phyloP scores from a whole-genome alignment of 2,113 vertebrate genomes.

The Excalfactoria chinensis region DNA sequence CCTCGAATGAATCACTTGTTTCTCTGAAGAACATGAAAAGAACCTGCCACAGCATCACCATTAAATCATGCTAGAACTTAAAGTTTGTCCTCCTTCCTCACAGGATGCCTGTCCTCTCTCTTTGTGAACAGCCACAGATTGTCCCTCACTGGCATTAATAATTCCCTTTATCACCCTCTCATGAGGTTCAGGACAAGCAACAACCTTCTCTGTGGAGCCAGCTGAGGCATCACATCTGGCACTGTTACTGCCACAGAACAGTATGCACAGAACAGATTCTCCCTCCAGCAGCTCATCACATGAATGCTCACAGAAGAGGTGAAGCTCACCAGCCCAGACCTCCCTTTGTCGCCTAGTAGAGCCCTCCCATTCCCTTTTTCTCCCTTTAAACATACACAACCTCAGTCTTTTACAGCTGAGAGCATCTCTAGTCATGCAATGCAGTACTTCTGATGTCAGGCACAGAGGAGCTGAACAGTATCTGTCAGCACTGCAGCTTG shows the following conservation, averaged over 20 bases:
- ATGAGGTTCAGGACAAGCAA: not conserved
- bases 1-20: not conserved
- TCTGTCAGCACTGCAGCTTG: slow-evolving; percentile 23
- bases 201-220: not conserved
- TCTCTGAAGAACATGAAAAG: not conserved
- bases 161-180: not conserved
- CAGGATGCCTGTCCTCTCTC: not conserved
- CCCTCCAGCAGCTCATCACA: not conserved
- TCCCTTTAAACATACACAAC: not conserved
- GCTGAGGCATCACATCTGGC: not conserved
- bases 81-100: not conserved
- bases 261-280: not conserved
- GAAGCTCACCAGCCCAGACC: not conserved
- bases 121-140: not conserved
- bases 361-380: not conserved
- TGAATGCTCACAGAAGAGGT: not conserved
- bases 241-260: not conserved
- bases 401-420: slow-evolving; percentile 51
- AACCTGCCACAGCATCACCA: slow-evolving; percentile 10
- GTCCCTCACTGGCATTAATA: not conserved
- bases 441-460: not conserved
- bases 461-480: not conserved
- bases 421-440: not conserved
- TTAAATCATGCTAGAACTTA: not conserved
- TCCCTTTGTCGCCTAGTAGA: not conserved